Percentiles rank a stretch among this genome's conserved stretches.
Conservation (phyloP, 1,140 invertebrate species). For the Pollicipes pollicipes region DNA sequence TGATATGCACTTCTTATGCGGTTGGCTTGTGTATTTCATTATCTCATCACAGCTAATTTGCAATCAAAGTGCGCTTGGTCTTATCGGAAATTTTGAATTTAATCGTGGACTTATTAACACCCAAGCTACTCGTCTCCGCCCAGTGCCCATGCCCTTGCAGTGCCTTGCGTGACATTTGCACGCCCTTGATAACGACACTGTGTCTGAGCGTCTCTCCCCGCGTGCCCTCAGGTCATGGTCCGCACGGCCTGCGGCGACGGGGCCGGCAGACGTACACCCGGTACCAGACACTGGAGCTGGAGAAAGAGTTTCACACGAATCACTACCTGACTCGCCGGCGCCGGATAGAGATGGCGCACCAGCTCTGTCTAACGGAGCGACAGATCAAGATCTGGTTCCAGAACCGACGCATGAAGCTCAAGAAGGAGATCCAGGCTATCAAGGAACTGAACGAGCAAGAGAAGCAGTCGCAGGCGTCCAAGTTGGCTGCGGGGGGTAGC, state of each 20-base stretch:
- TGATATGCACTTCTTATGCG: no score
- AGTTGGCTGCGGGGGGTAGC: neutral
- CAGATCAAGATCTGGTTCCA: slow-evolving; percentile 99
- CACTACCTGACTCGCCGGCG: slow-evolving; percentile 94
- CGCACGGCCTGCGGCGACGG: slow-evolving; percentile 43
- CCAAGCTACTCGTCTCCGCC: no score
- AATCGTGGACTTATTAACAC: no score
- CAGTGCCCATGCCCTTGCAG: no score
- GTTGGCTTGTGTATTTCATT: no score
- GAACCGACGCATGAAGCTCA: slow-evolving; percentile 96
- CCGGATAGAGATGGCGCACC: slow-evolving; percentile 96
- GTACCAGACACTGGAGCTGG: slow-evolving; percentile 92
- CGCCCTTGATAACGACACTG: no score
- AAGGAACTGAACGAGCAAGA: neutral
- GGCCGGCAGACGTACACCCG: slow-evolving; percentile 94
- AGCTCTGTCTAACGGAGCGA: slow-evolving; percentile 85
- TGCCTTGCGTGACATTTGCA: no score
- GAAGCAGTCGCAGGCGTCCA: neutral
- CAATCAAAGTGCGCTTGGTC: no score
- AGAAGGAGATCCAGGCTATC: slow-evolving; percentile 83
- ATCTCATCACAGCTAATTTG: no score
- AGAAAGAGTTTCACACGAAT: slow-evolving; percentile 99
- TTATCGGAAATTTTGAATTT: no score
- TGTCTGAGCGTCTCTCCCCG: no score
- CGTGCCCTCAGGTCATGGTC: neutral